Evolutionary conservation across 2,888 invertebrate genomes (phyloP), one percentile per base, ranked within the genome.

Genomic region (Seira sanloemensis): DNA sequence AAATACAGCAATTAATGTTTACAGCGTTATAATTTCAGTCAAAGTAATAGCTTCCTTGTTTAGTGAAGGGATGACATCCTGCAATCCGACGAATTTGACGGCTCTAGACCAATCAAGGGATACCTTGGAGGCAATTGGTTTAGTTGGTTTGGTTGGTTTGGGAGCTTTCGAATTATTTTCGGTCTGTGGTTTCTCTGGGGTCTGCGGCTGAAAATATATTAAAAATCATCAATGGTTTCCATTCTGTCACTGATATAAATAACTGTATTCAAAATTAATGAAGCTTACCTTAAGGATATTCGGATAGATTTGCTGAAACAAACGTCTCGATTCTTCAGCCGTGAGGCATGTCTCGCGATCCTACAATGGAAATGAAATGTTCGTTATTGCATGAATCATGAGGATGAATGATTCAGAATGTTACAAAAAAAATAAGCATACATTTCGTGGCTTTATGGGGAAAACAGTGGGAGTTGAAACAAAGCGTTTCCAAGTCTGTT

Each of bases 401-500:
- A 37, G 12, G 12, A 37, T 37, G 37, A 7, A 37, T 37, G 12
- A 37, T 37, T 62, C 4, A 7, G 62, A 62, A 5, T 62, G 4
- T 7, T 19, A 9, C 21, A 62, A 9, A 9, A 62, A 23, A 9
- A 18, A 58, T 18, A 9, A 26, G 25, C 78, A 68, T 78, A 85
- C 85, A 46, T 37, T 85, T 25, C 80, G 68, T 37, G 75, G 72
- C 16, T 68, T 78, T 18, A 85, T 78, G 2, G 81, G 78, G 46
- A 25, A 78, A n/a, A 81, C 66, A 0, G 71, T 75, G 4, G 74
- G 78, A 19, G 78, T 50, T n/a, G 68, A 46, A 23, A 69, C 74
- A 18, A 80, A 85, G 0, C 68, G 62, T 26, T 82, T 85, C 85
- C 85, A 85, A 2, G 74, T 66, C 24, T 78, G 62, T 18, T 82